A percentile compares a stretch with the other conserved stretches of the same genome.
Conservation (phyloP, 1,140 invertebrate genomes). For the Diabrotica virgifera region DNA sequence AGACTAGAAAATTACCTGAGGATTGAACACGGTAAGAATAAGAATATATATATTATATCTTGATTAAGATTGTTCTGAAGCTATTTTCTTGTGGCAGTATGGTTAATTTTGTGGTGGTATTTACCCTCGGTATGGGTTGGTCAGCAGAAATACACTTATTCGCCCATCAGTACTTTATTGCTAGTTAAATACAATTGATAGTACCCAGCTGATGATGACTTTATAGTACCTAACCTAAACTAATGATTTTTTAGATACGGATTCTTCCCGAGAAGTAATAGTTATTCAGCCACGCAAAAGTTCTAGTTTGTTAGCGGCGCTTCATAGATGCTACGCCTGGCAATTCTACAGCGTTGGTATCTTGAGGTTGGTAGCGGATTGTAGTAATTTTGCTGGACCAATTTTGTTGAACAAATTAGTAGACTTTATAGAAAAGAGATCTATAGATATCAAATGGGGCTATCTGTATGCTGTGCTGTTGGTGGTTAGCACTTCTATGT, state of each 20-base stretch:
- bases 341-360: slow-evolving; percentile 89
- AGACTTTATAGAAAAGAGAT: slow-evolving; percentile 72
- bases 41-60: too few species aligned
- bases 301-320: slow-evolving; percentile 53
- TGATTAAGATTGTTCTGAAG: too few species aligned
- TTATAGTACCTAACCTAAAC: too few species aligned
- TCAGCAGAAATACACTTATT: too few species aligned
- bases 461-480: slow-evolving; percentile 79
- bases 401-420: slow-evolving; percentile 83
- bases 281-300: neutral
- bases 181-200: too few species aligned
- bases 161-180: too few species aligned
- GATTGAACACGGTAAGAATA: neutral
- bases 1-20: neutral
- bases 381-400: slow-evolving; percentile 82
- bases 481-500: slow-evolving; percentile 62
- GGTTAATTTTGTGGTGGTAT: too few species aligned
- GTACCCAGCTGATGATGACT: too few species aligned
- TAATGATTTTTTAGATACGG: neutral
- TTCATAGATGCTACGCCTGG: slow-evolving; percentile 80
- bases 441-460: slow-evolving; percentile 64
- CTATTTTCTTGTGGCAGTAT: too few species aligned
- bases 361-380: slow-evolving; percentile 81
- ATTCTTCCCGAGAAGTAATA: neutral
- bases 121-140: too few species aligned